Evolutionary conservation across 2,113 vertebrate genomes (phyloP).

Genomic region (Phalacrocorax carbo): DNA sequence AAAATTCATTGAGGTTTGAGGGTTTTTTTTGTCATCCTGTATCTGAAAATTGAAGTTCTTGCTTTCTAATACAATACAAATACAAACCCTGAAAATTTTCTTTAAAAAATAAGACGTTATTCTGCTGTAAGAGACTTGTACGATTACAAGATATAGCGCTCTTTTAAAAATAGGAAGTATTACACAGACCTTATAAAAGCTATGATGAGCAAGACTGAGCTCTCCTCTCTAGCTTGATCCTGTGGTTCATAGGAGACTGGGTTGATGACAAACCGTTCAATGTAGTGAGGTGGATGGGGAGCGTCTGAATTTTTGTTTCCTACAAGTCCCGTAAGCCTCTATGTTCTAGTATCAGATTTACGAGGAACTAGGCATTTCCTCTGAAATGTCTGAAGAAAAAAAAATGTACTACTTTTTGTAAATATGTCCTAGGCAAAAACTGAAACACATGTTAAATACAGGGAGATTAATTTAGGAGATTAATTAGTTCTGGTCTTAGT

Average conservation of each 20-base stretch:
- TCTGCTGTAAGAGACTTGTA: background rate
- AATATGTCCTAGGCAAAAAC: background rate
- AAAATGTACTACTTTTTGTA: background rate
- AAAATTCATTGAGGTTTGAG: background rate
- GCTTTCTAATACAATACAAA: background rate
- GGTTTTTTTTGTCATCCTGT: background rate
- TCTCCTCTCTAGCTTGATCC: background rate
- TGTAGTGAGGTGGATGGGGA: background rate
- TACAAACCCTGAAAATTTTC: background rate
- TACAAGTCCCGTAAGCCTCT: background rate
- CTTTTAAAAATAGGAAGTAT: background rate
- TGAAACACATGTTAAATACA: background rate
- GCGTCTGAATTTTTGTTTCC: background rate
- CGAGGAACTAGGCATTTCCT: background rate
- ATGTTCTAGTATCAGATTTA: background rate
- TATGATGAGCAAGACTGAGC: background rate
- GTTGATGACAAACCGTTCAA: background rate
- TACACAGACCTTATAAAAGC: background rate
- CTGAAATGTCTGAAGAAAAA: background rate
- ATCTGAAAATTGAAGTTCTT: background rate
- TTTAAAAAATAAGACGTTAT: background rate
- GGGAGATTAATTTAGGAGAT: background rate
- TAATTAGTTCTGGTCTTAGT: background rate
- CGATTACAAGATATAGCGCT: background rate
- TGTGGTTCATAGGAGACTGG: background rate